Evolutionary conservation across 2,888 invertebrate genomes (phyloP).

Genomic region (Phyllotreta cruciferae): DNA sequence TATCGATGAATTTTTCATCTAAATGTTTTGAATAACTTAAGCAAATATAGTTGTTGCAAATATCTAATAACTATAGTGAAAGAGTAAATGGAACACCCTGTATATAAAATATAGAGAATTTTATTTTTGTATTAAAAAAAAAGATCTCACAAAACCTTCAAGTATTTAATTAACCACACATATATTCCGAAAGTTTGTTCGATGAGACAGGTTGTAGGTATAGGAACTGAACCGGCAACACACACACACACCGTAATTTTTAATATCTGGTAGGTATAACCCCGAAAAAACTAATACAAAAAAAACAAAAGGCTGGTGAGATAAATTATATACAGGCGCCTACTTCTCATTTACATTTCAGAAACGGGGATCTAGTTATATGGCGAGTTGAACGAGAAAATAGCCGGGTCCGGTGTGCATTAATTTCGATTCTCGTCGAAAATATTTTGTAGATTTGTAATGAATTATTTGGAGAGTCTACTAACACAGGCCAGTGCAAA

Average conservation of each 20-base stretch:
- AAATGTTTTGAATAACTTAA: background rate
- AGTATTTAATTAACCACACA: conserved; percentile 9
- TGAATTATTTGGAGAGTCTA: no score
- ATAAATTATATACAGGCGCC: conserved; percentile 53
- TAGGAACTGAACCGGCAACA: conserved; percentile 9
- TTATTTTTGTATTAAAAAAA: background rate
- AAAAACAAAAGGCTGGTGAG: conserved; percentile 43
- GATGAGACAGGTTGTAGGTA: conserved; percentile 6
- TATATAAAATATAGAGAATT: no score
- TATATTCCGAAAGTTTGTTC: conserved; percentile 23
- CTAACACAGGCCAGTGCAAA: no score
- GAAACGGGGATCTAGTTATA: conserved; percentile 43
- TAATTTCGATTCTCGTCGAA: conserved; percentile 39
- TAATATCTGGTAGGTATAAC: conserved; percentile 29
- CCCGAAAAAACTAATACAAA: conserved; percentile 45
- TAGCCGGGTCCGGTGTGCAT: conserved; percentile 43
- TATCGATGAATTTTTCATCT: background rate
- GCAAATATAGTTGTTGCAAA: background rate
- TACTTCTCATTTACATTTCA: conserved; percentile 51
- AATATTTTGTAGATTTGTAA: no score
- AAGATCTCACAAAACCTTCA: background rate
- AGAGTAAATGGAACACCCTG: no score
- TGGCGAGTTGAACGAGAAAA: conserved; percentile 39
- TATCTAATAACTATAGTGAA: no score
- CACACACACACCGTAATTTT: conserved; percentile 7